These are phyloP conservation scores for Gymnothorax javanicus DNA, from an alignment of 2,797 vertebrate genomes.

Conservation along the genomic window DNA sequence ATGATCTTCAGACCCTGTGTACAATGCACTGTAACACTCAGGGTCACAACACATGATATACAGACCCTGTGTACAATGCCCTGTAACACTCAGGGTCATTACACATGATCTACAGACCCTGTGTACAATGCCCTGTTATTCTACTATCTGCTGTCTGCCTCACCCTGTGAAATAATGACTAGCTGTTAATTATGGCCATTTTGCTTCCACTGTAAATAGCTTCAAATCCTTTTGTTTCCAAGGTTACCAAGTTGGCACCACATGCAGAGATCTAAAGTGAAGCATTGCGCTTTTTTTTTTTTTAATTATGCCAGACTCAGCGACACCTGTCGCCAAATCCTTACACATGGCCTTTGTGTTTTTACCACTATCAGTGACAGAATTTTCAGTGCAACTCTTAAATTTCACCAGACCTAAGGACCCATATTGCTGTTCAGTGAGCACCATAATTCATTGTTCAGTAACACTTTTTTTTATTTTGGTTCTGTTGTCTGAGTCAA, in stretches of 20 bases:
- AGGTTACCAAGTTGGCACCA: background rate
- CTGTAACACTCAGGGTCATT: constrained; percentile 47
- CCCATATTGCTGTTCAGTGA: no score
- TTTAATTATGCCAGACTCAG: background rate
- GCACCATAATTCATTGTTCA: no score
- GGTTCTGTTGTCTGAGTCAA: no score
- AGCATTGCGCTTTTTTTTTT: background rate
- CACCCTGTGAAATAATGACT: constrained; percentile 39
- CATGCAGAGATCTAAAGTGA: background rate
- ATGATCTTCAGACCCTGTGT: background rate
- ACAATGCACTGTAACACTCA: constrained; percentile 40
- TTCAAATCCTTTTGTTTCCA: background rate
- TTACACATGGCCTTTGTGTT: background rate
- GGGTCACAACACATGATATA: constrained; percentile 35
- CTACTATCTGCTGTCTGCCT: constrained; percentile 42
- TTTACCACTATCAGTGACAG: background rate
- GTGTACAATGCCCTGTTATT: constrained; percentile 10
- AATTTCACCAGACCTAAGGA: background rate
- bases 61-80: no score
- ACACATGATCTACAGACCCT: constrained; percentile 26
- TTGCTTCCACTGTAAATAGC: background rate
- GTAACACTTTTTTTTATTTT: no score
- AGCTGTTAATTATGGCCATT: constrained; percentile 27
- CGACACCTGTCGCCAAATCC: background rate
- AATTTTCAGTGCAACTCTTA: background rate